A percentile compares a stretch with the other conserved stretches of the same genome.
Evolutionary conservation across 2,797 vertebrate genomes (phyloP).

Genomic region (Pygocentrus nattereri): DNA sequence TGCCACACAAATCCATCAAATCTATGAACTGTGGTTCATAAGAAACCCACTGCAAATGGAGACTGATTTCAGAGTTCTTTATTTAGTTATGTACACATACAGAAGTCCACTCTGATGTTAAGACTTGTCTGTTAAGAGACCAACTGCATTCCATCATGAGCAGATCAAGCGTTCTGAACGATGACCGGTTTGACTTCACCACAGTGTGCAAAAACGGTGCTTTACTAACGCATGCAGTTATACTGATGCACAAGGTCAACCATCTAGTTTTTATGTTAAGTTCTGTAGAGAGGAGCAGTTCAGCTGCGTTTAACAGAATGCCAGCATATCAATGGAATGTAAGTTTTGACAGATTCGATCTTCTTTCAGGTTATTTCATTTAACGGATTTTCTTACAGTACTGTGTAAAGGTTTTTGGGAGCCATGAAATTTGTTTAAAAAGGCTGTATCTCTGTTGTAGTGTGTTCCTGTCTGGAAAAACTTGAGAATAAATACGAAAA

Average conservation of each 20-base stretch:
- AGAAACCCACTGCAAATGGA: too few relatives aligned
- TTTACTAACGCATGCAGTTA: background rate
- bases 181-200: background rate
- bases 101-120: background rate
- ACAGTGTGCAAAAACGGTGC: background rate
- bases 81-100: background rate
- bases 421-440: too few relatives aligned
- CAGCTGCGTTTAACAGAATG: background rate
- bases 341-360: background rate
- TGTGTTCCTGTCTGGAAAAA: too few relatives aligned
- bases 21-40: too few relatives aligned
- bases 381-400: background rate
- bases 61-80: background rate
- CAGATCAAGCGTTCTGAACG: background rate
- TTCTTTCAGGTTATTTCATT: background rate
- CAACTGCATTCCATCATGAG: too few relatives aligned
- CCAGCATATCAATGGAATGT: background rate
- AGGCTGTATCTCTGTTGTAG: too few relatives aligned
- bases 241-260: background rate
- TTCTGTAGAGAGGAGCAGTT: background rate
- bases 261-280: background rate
- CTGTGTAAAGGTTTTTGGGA: background rate
- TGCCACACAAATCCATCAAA: too few relatives aligned
- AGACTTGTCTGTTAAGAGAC: background rate
- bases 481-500: too few relatives aligned